Conservation (phyloP, 2,797 vertebrate genomes). For the Poeciliopsis paucimaculata region DNA sequence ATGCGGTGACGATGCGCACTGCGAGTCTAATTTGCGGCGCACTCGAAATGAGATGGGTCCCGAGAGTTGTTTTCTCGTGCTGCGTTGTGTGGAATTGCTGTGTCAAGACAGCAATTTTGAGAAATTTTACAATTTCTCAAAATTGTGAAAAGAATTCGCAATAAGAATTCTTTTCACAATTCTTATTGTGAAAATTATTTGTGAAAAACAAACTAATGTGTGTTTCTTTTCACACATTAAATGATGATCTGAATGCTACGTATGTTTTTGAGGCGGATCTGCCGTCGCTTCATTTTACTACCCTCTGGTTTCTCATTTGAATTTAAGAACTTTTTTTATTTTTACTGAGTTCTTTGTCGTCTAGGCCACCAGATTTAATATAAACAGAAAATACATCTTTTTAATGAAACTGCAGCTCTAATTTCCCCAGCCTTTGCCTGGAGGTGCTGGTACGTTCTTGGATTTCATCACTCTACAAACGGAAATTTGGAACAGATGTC, state of each 20-base stretch:
- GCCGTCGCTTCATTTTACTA: not conserved
- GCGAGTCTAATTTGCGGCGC: constrained; percentile 11
- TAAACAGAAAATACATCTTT: not conserved
- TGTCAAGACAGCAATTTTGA: too few species aligned
- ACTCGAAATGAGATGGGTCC: constrained; percentile 16
- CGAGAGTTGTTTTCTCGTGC: too few species aligned
- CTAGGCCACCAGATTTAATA: not conserved
- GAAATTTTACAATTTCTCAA: too few species aligned
- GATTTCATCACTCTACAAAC: not conserved
- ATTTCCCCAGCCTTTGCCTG: not conserved
- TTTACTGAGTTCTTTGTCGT: not conserved
- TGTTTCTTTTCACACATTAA: not conserved
- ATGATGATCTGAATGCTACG: not conserved
- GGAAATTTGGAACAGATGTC: not conserved
- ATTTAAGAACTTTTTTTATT: not conserved
- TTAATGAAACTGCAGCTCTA: not conserved
- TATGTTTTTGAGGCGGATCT: too few species aligned
- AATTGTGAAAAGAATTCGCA: too few species aligned
- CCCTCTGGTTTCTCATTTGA: not conserved
- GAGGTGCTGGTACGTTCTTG: not conserved
- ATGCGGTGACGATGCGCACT: not conserved
- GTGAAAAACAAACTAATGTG: too few species aligned
- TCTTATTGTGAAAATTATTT: too few species aligned
- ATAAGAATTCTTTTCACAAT: too few species aligned
- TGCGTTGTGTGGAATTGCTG: not conserved